These are phyloP conservation scores for Thecocarcelia acutangulata DNA, from an alignment of 2,888 invertebrate species.

Conservation along the genomic window DNA sequence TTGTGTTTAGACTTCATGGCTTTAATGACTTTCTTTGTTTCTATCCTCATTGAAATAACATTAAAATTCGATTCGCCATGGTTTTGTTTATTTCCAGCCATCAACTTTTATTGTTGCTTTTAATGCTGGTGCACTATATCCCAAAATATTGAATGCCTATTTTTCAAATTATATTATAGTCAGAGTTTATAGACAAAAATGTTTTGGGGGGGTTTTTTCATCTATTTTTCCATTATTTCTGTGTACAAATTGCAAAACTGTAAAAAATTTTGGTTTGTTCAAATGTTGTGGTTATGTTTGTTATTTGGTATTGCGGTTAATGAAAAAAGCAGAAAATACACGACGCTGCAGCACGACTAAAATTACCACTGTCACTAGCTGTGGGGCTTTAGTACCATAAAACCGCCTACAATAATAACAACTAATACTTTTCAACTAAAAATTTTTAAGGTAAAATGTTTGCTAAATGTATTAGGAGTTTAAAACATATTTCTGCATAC, in stretches of 20 bases:
- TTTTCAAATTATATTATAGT: conserved; percentile 41
- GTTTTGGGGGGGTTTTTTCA: conserved; percentile 20
- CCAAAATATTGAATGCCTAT: background rate
- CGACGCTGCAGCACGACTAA: background rate
- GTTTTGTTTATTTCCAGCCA: conserved; percentile 9
- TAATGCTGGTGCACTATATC: background rate
- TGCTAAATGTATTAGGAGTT: conserved; percentile 8
- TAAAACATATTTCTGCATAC: background rate
- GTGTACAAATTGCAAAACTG: conserved; percentile 41
- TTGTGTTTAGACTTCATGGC: background rate
- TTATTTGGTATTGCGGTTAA: conserved; percentile 52
- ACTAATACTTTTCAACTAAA: background rate
- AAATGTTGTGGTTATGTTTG: conserved; percentile 56
- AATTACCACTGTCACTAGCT: conserved; percentile 48
- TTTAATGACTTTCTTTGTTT: background rate
- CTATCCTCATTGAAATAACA: conserved; percentile 22
- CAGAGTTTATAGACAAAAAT: conserved; percentile 28
- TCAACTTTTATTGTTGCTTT: background rate
- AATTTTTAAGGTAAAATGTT: conserved; percentile 5
- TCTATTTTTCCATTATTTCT: conserved; percentile 46
- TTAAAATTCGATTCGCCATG: conserved; percentile 24
- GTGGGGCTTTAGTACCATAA: background rate
- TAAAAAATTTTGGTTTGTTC: conserved; percentile 52
- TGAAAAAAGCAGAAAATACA: background rate
- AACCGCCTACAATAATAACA: conserved; percentile 4